These are phyloP conservation scores for Plusia festucae DNA, from an alignment of 2,888 invertebrate species.

Conservation along the genomic window DNA sequence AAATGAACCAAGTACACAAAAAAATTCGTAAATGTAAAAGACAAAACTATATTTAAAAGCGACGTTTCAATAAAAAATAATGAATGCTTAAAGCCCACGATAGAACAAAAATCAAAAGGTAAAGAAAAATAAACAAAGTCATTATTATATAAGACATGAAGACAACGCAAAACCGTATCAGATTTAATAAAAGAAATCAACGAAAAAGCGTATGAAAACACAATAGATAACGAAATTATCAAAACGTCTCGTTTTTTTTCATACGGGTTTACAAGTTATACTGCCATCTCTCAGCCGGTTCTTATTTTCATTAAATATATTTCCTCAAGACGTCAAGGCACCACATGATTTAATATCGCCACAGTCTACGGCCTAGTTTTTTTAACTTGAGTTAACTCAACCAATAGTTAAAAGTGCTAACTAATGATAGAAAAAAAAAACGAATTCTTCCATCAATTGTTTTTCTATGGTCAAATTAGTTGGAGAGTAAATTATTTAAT, in stretches of 20 bases:
- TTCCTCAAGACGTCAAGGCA: conserved; percentile 30
- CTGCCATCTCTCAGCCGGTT: conserved; percentile 24
- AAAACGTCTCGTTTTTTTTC: conserved; percentile 33
- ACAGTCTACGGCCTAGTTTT: too few relatives aligned
- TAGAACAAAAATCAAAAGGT: not conserved
- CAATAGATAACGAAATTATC: conserved; percentile 43
- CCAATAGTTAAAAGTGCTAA: too few relatives aligned
- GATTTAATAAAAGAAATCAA: conserved; percentile 34
- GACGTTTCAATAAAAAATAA: not conserved
- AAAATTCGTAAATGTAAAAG: not conserved
- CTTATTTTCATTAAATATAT: conserved; percentile 44
- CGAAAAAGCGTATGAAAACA: conserved; percentile 19
- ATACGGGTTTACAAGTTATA: conserved; percentile 48
- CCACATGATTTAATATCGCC: conserved; percentile 38
- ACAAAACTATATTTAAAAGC: not conserved
- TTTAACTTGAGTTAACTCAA: too few relatives aligned
- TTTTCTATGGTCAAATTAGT: too few relatives aligned
- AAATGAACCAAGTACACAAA: not conserved
- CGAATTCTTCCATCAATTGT: too few relatives aligned
- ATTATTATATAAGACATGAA: too few relatives aligned
- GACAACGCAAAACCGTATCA: conserved; percentile 14
- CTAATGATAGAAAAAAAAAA: too few relatives aligned
- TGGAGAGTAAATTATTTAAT: too few relatives aligned
- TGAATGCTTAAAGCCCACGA: not conserved
- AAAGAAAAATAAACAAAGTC: not conserved